A percentile compares a stretch with the other conserved stretches of the same genome.
phyloP scores from a whole-genome alignment of 2,888 invertebrate genomes.

The Galerucella calmariensis region DNA sequence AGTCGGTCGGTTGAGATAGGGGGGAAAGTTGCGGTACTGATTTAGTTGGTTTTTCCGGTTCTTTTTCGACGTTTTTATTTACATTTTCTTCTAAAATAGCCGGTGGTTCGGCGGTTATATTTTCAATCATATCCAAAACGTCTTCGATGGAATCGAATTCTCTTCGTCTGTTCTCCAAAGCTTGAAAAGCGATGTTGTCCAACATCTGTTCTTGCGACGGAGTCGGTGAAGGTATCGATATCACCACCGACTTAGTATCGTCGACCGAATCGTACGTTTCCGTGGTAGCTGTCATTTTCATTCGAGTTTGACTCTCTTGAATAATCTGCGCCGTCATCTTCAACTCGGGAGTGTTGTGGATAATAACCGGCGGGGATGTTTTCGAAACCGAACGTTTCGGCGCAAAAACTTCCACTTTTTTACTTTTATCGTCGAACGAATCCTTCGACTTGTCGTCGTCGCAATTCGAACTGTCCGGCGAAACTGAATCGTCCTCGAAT shows the following conservation, averaged over 20 bases:
- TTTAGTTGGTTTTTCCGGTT: slow-evolving; percentile 10
- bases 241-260: slow-evolving; percentile 73
- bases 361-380: slow-evolving; percentile 55
- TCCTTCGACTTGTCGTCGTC: slow-evolving; percentile 63
- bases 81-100: slow-evolving; percentile 54
- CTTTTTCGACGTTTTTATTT: too few relatives aligned
- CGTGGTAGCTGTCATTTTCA: slow-evolving; percentile 61
- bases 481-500: slow-evolving; percentile 75
- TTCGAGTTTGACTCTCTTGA: slow-evolving; percentile 58
- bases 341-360: slow-evolving; percentile 61
- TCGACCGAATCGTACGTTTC: slow-evolving; percentile 71
- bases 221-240: slow-evolving; percentile 75
- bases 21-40: slow-evolving; percentile 74
- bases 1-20: slow-evolving; percentile 76
- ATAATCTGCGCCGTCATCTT: slow-evolving; percentile 64
- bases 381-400: slow-evolving; percentile 56
- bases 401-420: slow-evolving; percentile 64
- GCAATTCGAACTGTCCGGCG: slow-evolving; percentile 68
- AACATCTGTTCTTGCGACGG: slow-evolving; percentile 74
- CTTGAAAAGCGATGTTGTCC: slow-evolving; percentile 73
- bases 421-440: slow-evolving; percentile 56
- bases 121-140: slow-evolving; percentile 77
- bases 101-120: slow-evolving; percentile 65
- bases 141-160: slow-evolving; percentile 76
- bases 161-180: slow-evolving; percentile 67